Evolutionary conservation across 2,888 invertebrate genomes (phyloP), one percentile per base, ranked within the genome.

Genomic region (Allygus modestus): DNA sequence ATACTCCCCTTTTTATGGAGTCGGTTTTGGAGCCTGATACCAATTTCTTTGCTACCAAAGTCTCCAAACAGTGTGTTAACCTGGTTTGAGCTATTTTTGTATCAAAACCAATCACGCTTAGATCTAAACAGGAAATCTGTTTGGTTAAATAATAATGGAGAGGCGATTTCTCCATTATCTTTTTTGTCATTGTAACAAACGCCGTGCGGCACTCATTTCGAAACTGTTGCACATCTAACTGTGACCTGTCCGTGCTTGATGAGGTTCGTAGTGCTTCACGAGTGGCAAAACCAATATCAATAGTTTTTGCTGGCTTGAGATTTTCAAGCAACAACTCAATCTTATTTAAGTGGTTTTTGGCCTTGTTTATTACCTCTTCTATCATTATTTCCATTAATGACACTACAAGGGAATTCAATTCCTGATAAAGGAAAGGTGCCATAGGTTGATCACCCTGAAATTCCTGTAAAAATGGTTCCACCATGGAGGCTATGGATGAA

Each of bases 161-260:
- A 4, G 81, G 81, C 5, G 81, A 81, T n/a, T 58, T 81, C 5
- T 81, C 81, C 43, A 81, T 15, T 17, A 77, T 41, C 12, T 77
- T 77, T 17, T 77, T 43, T 5, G n/a, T 41, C 37, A 77, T 41
- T 41, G n/a, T 46, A 7, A 77, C 23, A 33, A 77, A 23, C 0
- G 41, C 77, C 4, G 20, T 46, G 9, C 77, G 28, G 17, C 20
- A 20, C 4, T 77, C 23, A 0, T 46, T 15, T 20, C 46, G 12
- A 15, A 77, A 77, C 7, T 5, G 1, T n/a, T 26, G 23, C 15
- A 77, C 23, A 5, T 77, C 43, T 20, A 41, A n/a, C 46, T 46
- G 46, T 46, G 46, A 15, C 7, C 33, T 33, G 28, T 41, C 26
- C 12, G 12, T 4, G 28, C 15, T 26, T 4, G 1, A 17, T 11